phyloP scores from a whole-genome alignment of 2,888 invertebrate species.

The Calliphora vomitoria region DNA sequence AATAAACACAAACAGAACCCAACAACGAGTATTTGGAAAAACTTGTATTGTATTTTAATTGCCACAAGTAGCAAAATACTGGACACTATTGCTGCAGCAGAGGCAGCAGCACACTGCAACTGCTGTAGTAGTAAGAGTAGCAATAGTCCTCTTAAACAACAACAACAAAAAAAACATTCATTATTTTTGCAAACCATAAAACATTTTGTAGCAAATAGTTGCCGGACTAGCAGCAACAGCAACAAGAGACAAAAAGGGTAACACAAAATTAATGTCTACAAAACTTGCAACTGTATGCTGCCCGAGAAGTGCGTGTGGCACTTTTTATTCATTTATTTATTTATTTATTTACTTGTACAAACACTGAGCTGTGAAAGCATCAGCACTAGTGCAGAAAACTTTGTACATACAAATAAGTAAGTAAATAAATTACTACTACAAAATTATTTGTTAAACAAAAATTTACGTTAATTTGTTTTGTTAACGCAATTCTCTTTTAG shows the following conservation, averaged over 20 bases:
- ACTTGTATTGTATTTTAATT: constrained; percentile 53
- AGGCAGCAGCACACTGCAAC: constrained; percentile 46
- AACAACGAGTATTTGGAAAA: constrained; percentile 38
- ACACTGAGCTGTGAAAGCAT: constrained; percentile 37
- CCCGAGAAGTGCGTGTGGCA: constrained; percentile 61
- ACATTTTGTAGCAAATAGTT: constrained; percentile 55
- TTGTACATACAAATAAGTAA: constrained; percentile 17
- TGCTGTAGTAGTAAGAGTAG: constrained; percentile 39
- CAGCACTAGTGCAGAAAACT: constrained; percentile 57
- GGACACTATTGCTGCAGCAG: constrained; percentile 49
- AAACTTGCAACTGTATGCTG: constrained; percentile 50
- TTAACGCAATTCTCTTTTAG: constrained; percentile 53
- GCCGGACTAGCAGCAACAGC: constrained; percentile 52
- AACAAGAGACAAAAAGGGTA: constrained; percentile 59
- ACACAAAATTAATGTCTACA: constrained; percentile 62
- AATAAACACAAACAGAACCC: constrained; percentile 23
- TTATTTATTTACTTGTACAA: background rate
- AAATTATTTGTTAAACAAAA: constrained; percentile 61
- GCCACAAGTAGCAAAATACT: constrained; percentile 60
- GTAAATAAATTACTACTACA: constrained; percentile 14
- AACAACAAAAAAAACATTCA: constrained; percentile 40
- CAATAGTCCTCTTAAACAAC: constrained; percentile 39
- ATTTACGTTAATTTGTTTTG: constrained; percentile 53
- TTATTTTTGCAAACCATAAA: constrained; percentile 49
- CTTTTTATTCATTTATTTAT: constrained; percentile 27